A percentile compares a stretch with the other conserved stretches of the same genome.
These are phyloP conservation scores for Pecten maximus DNA, from an alignment of 2,888 invertebrate genomes.

Conservation along the genomic window DNA sequence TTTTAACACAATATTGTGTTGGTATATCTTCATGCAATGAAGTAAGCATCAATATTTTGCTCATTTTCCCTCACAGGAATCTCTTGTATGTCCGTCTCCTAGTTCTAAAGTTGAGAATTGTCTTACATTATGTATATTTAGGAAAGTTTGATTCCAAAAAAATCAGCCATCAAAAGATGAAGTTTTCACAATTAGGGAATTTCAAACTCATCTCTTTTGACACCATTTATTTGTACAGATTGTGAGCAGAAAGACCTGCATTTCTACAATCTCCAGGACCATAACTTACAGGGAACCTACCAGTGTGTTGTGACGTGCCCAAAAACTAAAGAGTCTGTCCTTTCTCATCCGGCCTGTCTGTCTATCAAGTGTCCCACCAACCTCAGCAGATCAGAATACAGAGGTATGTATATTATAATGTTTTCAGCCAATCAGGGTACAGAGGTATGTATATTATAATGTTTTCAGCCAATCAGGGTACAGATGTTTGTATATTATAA, in stretches of 20 bases:
- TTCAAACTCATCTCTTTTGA: not conserved
- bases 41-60: no score
- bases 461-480: not conserved
- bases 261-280: constrained; percentile 64
- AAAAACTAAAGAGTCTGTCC: not conserved
- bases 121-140: no score
- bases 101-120: no score
- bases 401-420: not conserved
- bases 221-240: constrained; percentile 49
- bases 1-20: no score
- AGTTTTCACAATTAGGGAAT: no score
- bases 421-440: not conserved
- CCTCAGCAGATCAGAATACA: not conserved
- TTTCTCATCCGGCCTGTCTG: constrained; percentile 49
- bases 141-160: no score
- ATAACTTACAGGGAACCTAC: constrained; percentile 62
- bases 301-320: constrained; percentile 62
- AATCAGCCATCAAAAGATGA: no score
- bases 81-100: no score
- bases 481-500: not conserved
- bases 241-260: constrained; percentile 60
- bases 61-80: no score
- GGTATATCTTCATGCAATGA: no score
- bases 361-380: constrained; percentile 43
- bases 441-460: not conserved